Conservation (phyloP, 2,888 invertebrate genomes). For the Cryptus viduatorius region DNA sequence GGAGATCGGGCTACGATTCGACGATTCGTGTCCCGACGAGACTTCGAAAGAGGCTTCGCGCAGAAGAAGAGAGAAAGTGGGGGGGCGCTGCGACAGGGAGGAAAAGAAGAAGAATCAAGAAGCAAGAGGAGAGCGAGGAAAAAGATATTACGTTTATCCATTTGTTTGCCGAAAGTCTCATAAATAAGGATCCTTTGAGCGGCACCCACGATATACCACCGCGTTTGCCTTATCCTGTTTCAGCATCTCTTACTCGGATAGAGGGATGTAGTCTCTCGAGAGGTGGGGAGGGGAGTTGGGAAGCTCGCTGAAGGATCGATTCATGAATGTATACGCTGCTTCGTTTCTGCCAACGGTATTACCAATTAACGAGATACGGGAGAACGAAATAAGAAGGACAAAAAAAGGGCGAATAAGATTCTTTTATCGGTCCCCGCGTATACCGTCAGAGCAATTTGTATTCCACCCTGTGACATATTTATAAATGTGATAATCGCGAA, state of each 20-base stretch:
- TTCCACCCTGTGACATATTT: conserved; percentile 67
- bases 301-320: conserved; percentile 64
- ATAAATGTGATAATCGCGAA: conserved; percentile 78
- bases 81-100: neutral
- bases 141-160: conserved; percentile 84
- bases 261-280: conserved; percentile 39
- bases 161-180: conserved; percentile 85
- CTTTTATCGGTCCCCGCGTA: conserved; percentile 31
- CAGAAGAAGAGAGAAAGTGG: neutral
- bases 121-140: conserved; percentile 51
- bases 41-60: conserved; percentile 36
- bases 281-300: conserved; percentile 37
- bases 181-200: conserved; percentile 84
- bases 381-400: conserved; percentile 9
- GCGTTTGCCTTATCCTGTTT: conserved; percentile 66
- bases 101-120: conserved; percentile 53
- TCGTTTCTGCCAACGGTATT: conserved; percentile 63
- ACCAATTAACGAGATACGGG: conserved; percentile 65
- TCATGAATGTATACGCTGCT: conserved; percentile 60
- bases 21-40: conserved; percentile 37
- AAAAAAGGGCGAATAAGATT: conserved; percentile 18
- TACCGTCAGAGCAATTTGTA: conserved; percentile 31
- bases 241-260: conserved; percentile 60
- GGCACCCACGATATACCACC: conserved; percentile 61
- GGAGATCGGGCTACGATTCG: conserved; percentile 38